Conservation (phyloP, 92 coral and sea anemone species). For the Parazoanthus atlanticus region DNA sequence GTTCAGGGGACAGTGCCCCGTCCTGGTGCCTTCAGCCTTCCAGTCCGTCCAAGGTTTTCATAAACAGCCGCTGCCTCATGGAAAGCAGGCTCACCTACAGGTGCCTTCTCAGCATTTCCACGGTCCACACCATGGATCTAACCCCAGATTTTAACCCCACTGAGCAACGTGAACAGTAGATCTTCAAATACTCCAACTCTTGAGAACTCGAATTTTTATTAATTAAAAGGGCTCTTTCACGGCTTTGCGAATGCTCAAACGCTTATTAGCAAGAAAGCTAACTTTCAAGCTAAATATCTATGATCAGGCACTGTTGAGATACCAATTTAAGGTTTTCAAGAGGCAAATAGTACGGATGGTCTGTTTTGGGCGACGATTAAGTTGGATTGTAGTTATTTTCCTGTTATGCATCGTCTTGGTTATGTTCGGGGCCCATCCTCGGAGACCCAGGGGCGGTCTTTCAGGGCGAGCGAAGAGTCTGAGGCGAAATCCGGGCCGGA, state of each 20-base stretch:
- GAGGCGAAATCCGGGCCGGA: too few species aligned
- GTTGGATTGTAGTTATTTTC: too few species aligned
- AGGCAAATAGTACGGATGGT: too few species aligned
- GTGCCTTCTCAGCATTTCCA: conserved; percentile 73
- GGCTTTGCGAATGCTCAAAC: neutral
- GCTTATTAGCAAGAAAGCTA: too few species aligned
- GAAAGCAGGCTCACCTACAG: conserved; percentile 76
- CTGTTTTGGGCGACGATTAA: too few species aligned
- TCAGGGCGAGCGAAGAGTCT: too few species aligned
- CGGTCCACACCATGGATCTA: conserved; percentile 73
- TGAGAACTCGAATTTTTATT: neutral
- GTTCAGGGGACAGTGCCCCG: conserved; percentile 67
- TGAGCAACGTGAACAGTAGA: neutral
- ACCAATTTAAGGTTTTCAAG: too few species aligned
- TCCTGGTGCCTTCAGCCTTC: conserved; percentile 69
- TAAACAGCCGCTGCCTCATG: conserved; percentile 56
- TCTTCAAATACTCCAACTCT: neutral
- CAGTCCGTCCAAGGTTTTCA: conserved; percentile 74
- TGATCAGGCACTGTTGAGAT: too few species aligned
- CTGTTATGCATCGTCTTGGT: too few species aligned
- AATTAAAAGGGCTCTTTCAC: neutral
- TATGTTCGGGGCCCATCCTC: too few species aligned
- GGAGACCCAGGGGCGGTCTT: too few species aligned
- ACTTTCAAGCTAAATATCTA: too few species aligned
- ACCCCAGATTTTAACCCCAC: conserved; percentile 71